These are phyloP conservation scores for Suricata suricatta DNA, from an alignment of 2,113 vertebrate genomes.

Conservation along the genomic window DNA sequence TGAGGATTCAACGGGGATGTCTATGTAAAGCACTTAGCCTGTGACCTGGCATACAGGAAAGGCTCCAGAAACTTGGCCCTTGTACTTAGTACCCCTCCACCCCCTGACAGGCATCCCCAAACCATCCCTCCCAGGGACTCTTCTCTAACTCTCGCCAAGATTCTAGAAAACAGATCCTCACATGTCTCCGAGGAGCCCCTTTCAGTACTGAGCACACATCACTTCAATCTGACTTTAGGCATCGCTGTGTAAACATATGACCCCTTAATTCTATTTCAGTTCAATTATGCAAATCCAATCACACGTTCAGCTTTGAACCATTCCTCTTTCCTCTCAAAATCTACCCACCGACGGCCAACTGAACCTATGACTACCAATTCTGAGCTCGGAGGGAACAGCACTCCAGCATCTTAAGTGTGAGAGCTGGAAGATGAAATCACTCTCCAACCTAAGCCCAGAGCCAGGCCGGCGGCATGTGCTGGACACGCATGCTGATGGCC, in stretches of 20 bases:
- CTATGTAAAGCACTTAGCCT: not conserved
- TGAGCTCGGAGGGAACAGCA: not conserved
- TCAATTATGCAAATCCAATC: constrained; percentile 77
- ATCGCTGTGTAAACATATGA: constrained; percentile 67
- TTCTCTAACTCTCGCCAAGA: not conserved
- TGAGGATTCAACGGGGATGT: not conserved
- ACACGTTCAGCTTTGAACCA: constrained; percentile 58
- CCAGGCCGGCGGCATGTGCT: not conserved
- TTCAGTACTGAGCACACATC: constrained; percentile 49
- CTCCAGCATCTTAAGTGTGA: not conserved
- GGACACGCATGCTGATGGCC: no score
- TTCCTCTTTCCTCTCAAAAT: constrained; percentile 67
- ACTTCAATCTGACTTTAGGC: constrained; percentile 61
- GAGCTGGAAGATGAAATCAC: not conserved
- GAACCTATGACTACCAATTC: not conserved
- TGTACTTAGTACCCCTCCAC: accelerated
- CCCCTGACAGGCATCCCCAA: not conserved
- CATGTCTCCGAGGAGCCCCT: not conserved
- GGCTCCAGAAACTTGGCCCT: not conserved
- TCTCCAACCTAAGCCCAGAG: not conserved
- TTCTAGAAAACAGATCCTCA: constrained; percentile 18
- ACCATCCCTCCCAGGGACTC: not conserved
- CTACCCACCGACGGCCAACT: constrained; percentile 31
- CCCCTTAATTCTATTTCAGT: constrained; percentile 74
- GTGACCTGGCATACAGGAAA: not conserved